Evolutionary conservation across 2,113 vertebrate genomes (phyloP).

Genomic region (Pipra filicauda): DNA sequence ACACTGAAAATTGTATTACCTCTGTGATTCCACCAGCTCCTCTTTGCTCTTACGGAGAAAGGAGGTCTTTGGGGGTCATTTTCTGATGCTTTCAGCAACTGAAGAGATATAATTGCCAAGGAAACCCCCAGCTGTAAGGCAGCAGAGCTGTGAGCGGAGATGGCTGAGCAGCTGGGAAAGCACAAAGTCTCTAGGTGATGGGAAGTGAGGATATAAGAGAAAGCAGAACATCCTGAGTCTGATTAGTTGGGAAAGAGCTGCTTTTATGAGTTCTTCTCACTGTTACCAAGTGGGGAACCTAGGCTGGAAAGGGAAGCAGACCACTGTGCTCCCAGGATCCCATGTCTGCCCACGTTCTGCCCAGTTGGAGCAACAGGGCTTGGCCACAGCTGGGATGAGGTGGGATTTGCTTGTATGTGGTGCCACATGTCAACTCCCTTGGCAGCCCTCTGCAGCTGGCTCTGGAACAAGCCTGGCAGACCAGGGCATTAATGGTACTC

Average conservation of each 20-base stretch:
- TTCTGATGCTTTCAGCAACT: slow-evolving; percentile 17
- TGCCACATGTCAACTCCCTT: background rate
- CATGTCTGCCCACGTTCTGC: background rate
- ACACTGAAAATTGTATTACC: background rate
- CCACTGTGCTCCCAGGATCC: fast-evolving
- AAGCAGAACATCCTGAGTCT: background rate
- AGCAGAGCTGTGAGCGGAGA: background rate
- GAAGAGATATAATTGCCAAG: background rate
- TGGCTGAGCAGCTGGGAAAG: background rate
- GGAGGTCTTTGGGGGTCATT: slow-evolving; percentile 1
- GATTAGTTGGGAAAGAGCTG: background rate
- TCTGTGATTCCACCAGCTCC: background rate
- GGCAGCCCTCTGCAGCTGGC: background rate
- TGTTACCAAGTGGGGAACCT: background rate
- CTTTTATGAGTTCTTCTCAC: background rate
- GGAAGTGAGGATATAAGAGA: background rate
- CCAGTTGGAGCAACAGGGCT: background rate
- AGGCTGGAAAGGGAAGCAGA: background rate
- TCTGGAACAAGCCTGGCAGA: background rate
- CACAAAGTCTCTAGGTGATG: background rate
- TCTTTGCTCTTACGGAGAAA: background rate
- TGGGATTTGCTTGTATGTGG: background rate
- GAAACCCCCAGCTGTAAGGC: background rate
- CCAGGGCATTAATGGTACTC: background rate
- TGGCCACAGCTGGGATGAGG: background rate